Conservation (phyloP, 2,888 invertebrate genomes). For the Argyra leucocephala region DNA sequence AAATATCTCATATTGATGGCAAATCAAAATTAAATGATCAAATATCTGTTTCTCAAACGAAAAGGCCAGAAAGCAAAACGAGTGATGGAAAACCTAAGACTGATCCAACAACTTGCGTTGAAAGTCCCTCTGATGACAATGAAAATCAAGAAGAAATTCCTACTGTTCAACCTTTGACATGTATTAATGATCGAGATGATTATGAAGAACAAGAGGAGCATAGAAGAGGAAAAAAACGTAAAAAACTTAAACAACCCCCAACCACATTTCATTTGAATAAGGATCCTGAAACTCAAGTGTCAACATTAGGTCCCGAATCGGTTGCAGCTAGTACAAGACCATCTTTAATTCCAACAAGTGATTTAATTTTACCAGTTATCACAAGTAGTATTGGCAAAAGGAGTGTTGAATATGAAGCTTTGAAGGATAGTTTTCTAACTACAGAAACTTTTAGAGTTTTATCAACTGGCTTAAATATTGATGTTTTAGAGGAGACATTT, state of each 20-base stretch:
- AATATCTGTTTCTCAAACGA: conserved; percentile 27
- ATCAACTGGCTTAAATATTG: conserved; percentile 38
- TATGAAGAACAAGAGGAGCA: conserved; percentile 42
- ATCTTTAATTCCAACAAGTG: conserved; percentile 48
- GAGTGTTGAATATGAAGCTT: conserved; percentile 36
- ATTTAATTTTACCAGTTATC: conserved; percentile 30
- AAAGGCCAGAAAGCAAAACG: conserved; percentile 33
- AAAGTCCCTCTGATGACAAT: conserved; percentile 8
- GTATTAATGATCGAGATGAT: conserved; percentile 38
- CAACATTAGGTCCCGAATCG: conserved; percentile 55
- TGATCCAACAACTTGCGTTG: background rate
- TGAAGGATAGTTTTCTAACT: conserved; percentile 41
- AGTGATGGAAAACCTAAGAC: background rate
- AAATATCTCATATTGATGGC: conserved; percentile 37
- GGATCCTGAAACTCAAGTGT: conserved; percentile 64
- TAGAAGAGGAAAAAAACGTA: conserved; percentile 51
- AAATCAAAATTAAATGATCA: background rate
- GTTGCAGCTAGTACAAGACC: conserved; percentile 58
- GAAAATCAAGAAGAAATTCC: background rate
- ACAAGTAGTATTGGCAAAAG: conserved; percentile 26
- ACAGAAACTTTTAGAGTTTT: conserved; percentile 40
- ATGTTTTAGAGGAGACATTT: conserved; percentile 41
- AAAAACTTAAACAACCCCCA: conserved; percentile 34
- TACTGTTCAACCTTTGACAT: conserved; percentile 26
- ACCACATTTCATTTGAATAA: conserved; percentile 37